Percentiles rank a stretch among this genome's conserved stretches.
Evolutionary conservation across 1,140 invertebrate species (phyloP).

Genomic region (Pseudoatta argentina): DNA sequence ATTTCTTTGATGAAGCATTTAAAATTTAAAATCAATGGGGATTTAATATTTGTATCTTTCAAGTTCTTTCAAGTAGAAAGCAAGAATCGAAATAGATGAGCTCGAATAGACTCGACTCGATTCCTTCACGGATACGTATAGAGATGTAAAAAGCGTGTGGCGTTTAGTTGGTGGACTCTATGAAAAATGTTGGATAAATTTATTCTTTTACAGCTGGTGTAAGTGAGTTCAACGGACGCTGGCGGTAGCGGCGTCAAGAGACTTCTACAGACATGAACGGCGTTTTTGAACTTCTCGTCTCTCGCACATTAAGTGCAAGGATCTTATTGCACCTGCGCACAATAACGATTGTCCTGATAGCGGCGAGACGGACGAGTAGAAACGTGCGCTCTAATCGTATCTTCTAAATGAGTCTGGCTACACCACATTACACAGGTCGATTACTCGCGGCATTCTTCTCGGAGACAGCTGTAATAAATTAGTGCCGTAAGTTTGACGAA

Average conservation of each 20-base stretch:
- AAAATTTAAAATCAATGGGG: no score
- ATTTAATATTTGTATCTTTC: not conserved
- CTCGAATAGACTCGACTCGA: not conserved
- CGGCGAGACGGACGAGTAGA: slow-evolving; percentile 45
- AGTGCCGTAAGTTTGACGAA: slow-evolving; percentile 29
- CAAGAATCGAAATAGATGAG: not conserved
- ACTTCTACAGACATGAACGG: slow-evolving; percentile 40
- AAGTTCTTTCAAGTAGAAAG: not conserved
- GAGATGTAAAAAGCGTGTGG: not conserved
- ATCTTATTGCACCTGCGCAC: slow-evolving; percentile 56
- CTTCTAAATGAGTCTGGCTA: slow-evolving; percentile 51
- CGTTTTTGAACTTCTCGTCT: slow-evolving; percentile 55
- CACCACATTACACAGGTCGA: slow-evolving; percentile 41
- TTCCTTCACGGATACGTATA: not conserved
- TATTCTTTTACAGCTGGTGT: slow-evolving; percentile 51
- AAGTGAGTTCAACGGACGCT: slow-evolving; percentile 62
- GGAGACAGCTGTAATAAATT: slow-evolving; percentile 46
- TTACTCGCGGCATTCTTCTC: slow-evolving; percentile 55
- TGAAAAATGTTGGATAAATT: slow-evolving; percentile 33
- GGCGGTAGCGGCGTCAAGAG: slow-evolving; percentile 48
- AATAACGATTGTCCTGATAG: slow-evolving; percentile 57
- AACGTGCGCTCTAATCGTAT: slow-evolving; percentile 43
- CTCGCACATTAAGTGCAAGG: slow-evolving; percentile 47
- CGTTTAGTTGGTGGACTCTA: not conserved
- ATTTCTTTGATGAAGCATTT: not conserved